Base-by-base conservation (phyloP, 1,140 invertebrate genomes). In the Thalassaphorura encarpata region DNA sequence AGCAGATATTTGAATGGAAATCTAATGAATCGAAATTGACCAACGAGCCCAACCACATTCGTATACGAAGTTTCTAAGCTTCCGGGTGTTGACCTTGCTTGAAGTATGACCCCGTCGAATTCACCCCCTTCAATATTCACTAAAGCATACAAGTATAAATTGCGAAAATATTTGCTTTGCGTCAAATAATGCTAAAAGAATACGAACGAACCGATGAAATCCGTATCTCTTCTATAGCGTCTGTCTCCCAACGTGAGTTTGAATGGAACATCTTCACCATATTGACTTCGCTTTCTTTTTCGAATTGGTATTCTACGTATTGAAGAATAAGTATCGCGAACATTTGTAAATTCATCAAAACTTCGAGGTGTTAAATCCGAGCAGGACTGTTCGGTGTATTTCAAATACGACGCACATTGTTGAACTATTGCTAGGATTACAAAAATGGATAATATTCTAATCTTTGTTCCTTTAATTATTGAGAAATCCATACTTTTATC, bases 121-220 rank as follows among this genome's bases (percentile, higher is more conserved):
- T 54, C 29, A 13, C 51, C 57, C 13, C 63, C 63, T 42, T 64
- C 63, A 33, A 64, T 54, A 50, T 53, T 39, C 1, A 64, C 63
- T 64, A 21, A 15, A 39, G 18, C 8, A 39, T 40, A n/a, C n/a
- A 52, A 41, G n/a, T 39, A 47, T 21, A 21, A 47, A 47, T 47
- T 4, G 13, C 8, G 11, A 47, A 47, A 28, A 47, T 16, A 13
- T 24, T 47, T 47, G 5, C 13, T 47, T 27, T 47, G 45, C 23
- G 8, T 47, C 26, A 27, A 11, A 13, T 42, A 6, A 5, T n/a
- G 33, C n/a, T 36, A 36, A 8, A n/a, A 43, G 15, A 21, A 15
- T 43, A 11, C 19, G 6, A 13, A n/a, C 39, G 54, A 54, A 64
- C 63, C 63, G 18, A 59, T 26, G 8, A 61, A 19, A 43, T 64